Evolutionary conservation across 2,888 invertebrate genomes (phyloP).

Genomic region (Polymixis flavicincta): DNA sequence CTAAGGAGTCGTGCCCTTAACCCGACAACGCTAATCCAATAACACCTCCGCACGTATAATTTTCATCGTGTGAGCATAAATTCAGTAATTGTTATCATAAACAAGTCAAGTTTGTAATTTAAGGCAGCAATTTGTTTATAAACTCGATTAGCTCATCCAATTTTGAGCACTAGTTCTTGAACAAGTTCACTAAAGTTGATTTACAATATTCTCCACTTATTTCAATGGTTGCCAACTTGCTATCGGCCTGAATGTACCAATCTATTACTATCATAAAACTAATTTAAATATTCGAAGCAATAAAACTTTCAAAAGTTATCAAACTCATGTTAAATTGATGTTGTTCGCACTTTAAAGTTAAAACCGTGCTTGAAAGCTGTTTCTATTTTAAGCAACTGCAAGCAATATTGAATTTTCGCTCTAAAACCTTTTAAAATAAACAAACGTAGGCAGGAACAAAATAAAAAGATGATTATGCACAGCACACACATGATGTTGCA

Average conservation of each 20-base stretch:
- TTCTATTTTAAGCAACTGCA: conserved; percentile 11
- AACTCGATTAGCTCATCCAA: conserved; percentile 41
- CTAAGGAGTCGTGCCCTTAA: conserved; percentile 20
- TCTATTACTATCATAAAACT: conserved; percentile 30
- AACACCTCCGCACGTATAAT: conserved; percentile 26
- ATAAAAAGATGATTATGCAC: no score
- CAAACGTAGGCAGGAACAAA: neutral
- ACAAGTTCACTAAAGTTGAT: conserved; percentile 35
- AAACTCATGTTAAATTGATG: conserved; percentile 68
- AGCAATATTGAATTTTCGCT: conserved; percentile 18
- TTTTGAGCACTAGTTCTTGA: conserved; percentile 26
- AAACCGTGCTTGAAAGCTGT: conserved; percentile 64
- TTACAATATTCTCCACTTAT: conserved; percentile 29
- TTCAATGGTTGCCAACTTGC: conserved; percentile 9
- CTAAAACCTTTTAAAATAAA: neutral
- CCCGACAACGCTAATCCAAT: conserved; percentile 45
- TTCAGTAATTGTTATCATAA: conserved; percentile 41
- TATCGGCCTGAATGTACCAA: conserved; percentile 15
- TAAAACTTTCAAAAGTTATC: conserved; percentile 56
- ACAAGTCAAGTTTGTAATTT: conserved; percentile 47
- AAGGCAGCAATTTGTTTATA: conserved; percentile 42
- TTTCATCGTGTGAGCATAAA: conserved; percentile 36
- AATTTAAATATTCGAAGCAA: conserved; percentile 44
- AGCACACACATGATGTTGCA: no score
- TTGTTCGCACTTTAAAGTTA: conserved; percentile 65